phyloP scores from a whole-genome alignment of 1,140 invertebrate genomes.

The Nixonia krombeini region DNA sequence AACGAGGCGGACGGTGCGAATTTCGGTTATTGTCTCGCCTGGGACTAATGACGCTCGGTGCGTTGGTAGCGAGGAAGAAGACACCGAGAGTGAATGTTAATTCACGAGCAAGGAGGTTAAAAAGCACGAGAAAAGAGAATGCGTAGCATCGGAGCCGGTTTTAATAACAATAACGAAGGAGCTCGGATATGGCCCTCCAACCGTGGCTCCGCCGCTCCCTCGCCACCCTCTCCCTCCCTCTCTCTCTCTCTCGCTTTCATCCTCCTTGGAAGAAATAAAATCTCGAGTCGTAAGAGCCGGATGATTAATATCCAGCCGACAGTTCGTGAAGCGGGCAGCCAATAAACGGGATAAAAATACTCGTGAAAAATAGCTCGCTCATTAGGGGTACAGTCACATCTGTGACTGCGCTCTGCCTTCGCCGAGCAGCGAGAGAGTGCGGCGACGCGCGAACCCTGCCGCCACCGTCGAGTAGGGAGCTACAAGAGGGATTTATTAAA shows the following conservation, averaged over 20 bases:
- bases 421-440: slow-evolving; percentile 1
- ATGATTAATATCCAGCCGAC: slow-evolving; percentile 73
- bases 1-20: too few species aligned
- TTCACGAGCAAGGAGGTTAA: neutral
- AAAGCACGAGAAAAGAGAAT: slow-evolving; percentile 17
- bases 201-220: slow-evolving; percentile 4
- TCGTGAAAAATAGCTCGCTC: slow-evolving; percentile 73
- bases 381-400: slow-evolving; percentile 72
- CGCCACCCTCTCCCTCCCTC: slow-evolving; percentile 10
- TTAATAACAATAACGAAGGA: slow-evolving; percentile 62
- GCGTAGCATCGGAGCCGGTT: slow-evolving; percentile 33
- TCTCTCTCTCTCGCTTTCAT: slow-evolving; percentile 49
- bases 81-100: too few species aligned
- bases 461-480: slow-evolving; percentile 14
- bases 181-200: slow-evolving; percentile 18
- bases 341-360: slow-evolving; percentile 74
- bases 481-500: slow-evolving; percentile 65
- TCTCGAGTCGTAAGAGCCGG: slow-evolving; percentile 61
- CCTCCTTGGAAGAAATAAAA: slow-evolving; percentile 69
- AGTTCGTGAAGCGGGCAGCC: slow-evolving; percentile 71
- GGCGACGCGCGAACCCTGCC: neutral
- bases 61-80: neutral
- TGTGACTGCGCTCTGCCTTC: slow-evolving; percentile 57
- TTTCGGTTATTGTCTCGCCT: too few species aligned
- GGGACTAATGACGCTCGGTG: neutral